Percentiles rank a stretch among this genome's conserved stretches.
These are phyloP conservation scores for Heteromyza rotundicornis DNA, from an alignment of 2,888 invertebrate species.

Conservation along the genomic window DNA sequence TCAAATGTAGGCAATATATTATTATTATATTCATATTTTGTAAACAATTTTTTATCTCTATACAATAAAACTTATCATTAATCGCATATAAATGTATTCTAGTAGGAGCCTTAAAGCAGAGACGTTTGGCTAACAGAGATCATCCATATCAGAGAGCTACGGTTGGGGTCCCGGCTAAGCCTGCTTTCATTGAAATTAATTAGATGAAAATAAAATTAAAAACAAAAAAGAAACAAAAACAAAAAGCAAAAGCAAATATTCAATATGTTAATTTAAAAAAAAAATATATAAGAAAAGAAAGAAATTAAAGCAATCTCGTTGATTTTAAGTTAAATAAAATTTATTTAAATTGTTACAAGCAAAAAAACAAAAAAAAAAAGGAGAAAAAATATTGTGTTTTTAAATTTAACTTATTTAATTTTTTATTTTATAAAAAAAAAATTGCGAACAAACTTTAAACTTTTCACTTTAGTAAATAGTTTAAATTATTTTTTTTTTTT, in stretches of 20 bases:
- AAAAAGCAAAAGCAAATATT: slow-evolving; percentile 10
- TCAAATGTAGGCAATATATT: slow-evolving; percentile 25
- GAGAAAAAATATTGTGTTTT: too few relatives aligned
- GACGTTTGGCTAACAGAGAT: slow-evolving; percentile 86
- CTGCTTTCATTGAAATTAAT: slow-evolving; percentile 59
- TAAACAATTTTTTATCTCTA: slow-evolving; percentile 36
- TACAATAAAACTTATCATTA: slow-evolving; percentile 39
- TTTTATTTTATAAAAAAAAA: too few relatives aligned
- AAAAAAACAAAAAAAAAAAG: too few relatives aligned
- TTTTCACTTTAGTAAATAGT: too few relatives aligned
- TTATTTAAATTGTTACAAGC: slow-evolving; percentile 18
- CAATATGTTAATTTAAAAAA: slow-evolving; percentile 13
- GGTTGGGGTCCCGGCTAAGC: slow-evolving; percentile 74
- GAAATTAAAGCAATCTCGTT: slow-evolving; percentile 23
- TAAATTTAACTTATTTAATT: too few relatives aligned
- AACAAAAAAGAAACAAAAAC: slow-evolving; percentile 17
- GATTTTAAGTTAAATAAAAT: slow-evolving; percentile 23
- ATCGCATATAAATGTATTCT: slow-evolving; percentile 52
- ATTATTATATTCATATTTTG: slow-evolving; percentile 23
- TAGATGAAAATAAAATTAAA: slow-evolving; percentile 29
- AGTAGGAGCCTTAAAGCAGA: slow-evolving; percentile 68
- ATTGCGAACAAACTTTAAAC: neutral
- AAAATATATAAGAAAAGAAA: slow-evolving; percentile 22
- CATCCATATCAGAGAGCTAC: slow-evolving; percentile 96
- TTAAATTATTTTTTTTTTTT: too few relatives aligned